These are phyloP conservation scores for Noctua pronuba DNA, from an alignment of 2,888 invertebrate genomes.

Conservation along the genomic window DNA sequence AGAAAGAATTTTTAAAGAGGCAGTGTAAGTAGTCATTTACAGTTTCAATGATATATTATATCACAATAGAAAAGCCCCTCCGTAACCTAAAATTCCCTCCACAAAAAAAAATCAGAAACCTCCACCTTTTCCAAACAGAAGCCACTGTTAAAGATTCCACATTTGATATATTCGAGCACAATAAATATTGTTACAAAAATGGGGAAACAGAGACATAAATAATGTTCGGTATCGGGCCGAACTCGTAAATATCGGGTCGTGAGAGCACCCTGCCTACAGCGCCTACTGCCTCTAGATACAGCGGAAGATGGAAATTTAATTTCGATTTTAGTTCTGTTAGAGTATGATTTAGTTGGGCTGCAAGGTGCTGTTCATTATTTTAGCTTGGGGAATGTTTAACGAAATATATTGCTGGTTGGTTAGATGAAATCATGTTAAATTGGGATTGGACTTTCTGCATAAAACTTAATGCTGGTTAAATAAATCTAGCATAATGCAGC, in stretches of 20 bases:
- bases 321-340: conserved; percentile 60
- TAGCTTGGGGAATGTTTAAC: conserved; percentile 16
- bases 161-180: conserved; percentile 67
- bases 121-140: conserved; percentile 64
- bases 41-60: neutral
- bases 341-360: conserved; percentile 39
- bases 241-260: conserved; percentile 85
- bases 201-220: conserved; percentile 87
- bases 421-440: neutral
- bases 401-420: conserved; percentile 14
- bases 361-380: conserved; percentile 39
- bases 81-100: neutral
- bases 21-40: neutral
- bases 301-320: conserved; percentile 63
- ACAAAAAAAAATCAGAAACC: conserved; percentile 30
- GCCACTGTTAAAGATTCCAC: conserved; percentile 61
- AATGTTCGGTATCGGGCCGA: conserved; percentile 80
- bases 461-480: neutral
- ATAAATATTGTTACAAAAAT: conserved; percentile 76
- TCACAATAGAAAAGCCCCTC: neutral
- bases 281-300: conserved; percentile 68
- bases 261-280: conserved; percentile 75
- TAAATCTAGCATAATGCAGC: neutral
- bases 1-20: neutral
- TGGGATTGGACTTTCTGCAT: neutral